Percentiles rank a stretch among this genome's conserved stretches.
These are phyloP conservation scores for Alca torda DNA, from an alignment of 2,797 vertebrate species.

Conservation along the genomic window DNA sequence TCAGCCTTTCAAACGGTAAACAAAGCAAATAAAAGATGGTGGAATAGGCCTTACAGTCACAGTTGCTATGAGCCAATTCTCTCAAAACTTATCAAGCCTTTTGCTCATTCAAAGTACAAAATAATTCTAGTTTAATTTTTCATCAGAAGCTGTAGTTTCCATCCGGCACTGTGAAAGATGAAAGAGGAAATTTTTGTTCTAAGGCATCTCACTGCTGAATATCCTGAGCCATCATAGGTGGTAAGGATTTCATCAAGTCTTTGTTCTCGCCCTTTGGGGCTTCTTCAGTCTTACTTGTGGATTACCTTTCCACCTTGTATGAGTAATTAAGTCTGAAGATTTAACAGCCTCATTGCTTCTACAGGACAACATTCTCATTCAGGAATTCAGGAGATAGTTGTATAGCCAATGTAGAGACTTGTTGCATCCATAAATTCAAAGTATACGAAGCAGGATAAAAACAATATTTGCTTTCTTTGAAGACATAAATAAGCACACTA, in stretches of 20 bases:
- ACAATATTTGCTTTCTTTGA: not conserved
- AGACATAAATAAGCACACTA: not conserved
- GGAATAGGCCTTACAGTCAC: not conserved
- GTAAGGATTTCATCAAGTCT: not conserved
- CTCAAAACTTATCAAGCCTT: not conserved
- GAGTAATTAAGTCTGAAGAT: not conserved
- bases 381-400: not conserved
- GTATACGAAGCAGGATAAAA: not conserved
- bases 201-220: not conserved
- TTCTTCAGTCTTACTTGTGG: not conserved
- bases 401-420: not conserved
- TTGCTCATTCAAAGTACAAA: not conserved
- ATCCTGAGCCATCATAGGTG: not conserved
- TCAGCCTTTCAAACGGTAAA: not conserved
- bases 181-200: not conserved
- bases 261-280: not conserved
- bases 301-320: not conserved
- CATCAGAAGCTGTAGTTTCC: not conserved
- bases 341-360: not conserved
- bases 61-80: not conserved
- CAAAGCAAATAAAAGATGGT: not conserved
- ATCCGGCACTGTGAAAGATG: not conserved
- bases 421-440: not conserved
- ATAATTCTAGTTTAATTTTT: not conserved
- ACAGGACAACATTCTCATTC: not conserved